These are phyloP conservation scores for Arvicanthis niloticus DNA, from an alignment of 2,113 vertebrate genomes.

Conservation along the genomic window DNA sequence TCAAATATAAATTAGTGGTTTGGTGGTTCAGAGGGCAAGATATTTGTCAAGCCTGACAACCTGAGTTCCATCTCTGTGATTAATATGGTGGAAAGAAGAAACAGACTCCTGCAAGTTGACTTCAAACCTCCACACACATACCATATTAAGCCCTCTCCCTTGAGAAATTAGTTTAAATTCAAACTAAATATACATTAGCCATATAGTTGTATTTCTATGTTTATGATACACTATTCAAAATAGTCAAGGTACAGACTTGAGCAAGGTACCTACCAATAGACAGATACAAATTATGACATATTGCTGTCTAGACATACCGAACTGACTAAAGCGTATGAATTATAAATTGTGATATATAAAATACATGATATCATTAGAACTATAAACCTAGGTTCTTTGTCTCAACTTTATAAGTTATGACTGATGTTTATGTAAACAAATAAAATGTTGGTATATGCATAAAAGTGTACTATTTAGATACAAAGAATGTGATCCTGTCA, in stretches of 20 bases:
- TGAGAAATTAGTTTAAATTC: background rate
- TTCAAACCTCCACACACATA: background rate
- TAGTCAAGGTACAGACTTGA: background rate
- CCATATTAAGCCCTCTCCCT: background rate
- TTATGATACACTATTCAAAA: background rate
- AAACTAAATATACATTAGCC: background rate
- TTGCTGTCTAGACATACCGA: background rate
- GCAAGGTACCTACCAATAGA: background rate
- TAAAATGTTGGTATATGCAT: background rate
- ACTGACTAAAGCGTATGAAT: background rate
- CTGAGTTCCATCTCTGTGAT: background rate
- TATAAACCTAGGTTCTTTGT: background rate
- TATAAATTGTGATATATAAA: background rate
- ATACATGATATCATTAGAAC: background rate
- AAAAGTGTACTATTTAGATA: background rate
- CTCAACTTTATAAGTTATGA: background rate
- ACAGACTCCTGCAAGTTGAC: background rate
- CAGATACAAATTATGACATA: background rate
- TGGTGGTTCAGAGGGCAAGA: background rate
- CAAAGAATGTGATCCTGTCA: background rate
- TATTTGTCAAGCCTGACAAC: background rate
- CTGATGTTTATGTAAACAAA: background rate
- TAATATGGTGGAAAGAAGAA: background rate
- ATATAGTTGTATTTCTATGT: background rate
- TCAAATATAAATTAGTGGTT: background rate